phyloP scores from a whole-genome alignment of 2,797 vertebrate genomes.

The Pipistrellus kuhlii region DNA sequence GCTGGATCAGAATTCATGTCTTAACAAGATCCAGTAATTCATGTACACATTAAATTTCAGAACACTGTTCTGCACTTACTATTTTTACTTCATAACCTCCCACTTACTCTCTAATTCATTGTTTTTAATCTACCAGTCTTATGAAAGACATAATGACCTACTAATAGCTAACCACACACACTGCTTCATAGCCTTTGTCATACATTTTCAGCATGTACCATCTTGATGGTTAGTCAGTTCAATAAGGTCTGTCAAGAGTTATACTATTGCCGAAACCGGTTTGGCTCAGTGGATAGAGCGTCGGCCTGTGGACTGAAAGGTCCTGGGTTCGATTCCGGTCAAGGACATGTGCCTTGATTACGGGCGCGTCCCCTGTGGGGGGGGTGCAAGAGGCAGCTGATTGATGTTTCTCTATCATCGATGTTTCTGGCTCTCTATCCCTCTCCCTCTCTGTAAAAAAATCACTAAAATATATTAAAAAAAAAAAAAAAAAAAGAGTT shows the following conservation, averaged over 20 bases:
- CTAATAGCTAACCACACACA: neutral
- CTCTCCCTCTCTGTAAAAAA: no score
- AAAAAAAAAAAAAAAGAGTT: neutral
- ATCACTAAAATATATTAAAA: no score
- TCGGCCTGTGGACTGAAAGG: no score
- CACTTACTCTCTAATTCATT: slow-evolving; percentile 21
- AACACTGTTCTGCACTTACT: slow-evolving; percentile 5
- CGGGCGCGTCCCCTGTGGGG: no score
- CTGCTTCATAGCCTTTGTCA: neutral
- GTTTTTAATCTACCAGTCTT: slow-evolving; percentile 31
- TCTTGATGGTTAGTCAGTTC: neutral
- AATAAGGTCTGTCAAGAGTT: neutral
- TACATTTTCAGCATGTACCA: neutral
- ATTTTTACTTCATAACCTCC: slow-evolving; percentile 38
- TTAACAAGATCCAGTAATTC: slow-evolving; percentile 40
- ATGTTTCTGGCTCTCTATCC: no score
- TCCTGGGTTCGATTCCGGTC: no score
- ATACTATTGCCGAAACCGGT: neutral
- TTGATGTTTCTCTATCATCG: no score
- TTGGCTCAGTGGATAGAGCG: no score
- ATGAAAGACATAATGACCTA: neutral
- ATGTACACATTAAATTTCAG: slow-evolving; percentile 4
- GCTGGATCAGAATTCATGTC: slow-evolving; percentile 4
- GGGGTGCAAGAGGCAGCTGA: no score
- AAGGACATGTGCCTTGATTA: no score